Evolutionary conservation across 2,888 invertebrate species (phyloP).

Genomic region (Phengaris arion): DNA sequence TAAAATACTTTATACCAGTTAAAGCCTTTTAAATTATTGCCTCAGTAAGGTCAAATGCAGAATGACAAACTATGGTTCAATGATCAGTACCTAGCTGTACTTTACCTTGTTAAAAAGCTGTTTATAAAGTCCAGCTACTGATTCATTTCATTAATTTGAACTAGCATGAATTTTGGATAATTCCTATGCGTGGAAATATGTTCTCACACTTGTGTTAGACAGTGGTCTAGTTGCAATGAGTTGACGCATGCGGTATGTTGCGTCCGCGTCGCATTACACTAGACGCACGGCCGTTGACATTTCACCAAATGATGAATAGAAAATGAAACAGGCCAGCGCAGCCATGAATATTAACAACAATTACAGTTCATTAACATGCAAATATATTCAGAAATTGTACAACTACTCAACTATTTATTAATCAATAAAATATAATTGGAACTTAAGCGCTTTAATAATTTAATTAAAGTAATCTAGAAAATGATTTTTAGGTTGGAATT

Average conservation of each 20-base stretch:
- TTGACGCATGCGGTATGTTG: neutral
- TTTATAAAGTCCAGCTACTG: no score
- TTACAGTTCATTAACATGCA: constrained; percentile 9
- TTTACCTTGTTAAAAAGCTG: no score
- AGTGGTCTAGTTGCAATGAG: constrained; percentile 9
- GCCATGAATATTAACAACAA: constrained; percentile 27
- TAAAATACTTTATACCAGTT: no score
- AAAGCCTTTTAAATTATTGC: no score
- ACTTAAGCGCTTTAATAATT: neutral
- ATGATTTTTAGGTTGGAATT: no score
- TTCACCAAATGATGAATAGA: constrained; percentile 28
- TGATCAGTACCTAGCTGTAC: no score
- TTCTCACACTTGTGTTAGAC: neutral
- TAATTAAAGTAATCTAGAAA: neutral
- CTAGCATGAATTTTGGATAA: no score
- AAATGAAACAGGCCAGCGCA: constrained; percentile 22
- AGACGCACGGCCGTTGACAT: constrained; percentile 24
- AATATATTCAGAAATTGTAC: neutral
- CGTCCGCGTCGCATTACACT: neutral
- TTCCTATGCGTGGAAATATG: neutral
- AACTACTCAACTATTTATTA: neutral
- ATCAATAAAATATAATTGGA: neutral
- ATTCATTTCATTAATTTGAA: no score
- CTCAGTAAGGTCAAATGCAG: no score
- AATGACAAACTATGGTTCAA: no score